Base-by-base conservation (phyloP, 2,888 invertebrate genomes). In the Ethmia dodecea region DNA sequence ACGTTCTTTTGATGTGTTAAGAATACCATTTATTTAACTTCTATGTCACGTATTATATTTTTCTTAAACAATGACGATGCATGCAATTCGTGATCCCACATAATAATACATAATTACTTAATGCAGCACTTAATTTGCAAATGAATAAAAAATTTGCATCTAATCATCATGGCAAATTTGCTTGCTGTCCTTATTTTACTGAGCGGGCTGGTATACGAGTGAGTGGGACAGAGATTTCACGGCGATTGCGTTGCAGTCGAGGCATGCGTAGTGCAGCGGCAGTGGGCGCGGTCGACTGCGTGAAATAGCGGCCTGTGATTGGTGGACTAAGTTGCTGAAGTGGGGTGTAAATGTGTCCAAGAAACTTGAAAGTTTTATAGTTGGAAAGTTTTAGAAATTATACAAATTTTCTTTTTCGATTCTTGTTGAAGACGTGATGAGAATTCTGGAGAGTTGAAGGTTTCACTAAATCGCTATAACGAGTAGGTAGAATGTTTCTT, bases 91-190 rank as follows among this genome's bases (percentile, higher is more conserved):
- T 68, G 63, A 62, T 69, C 55, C 53, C 41, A 60, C 57, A 68
- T 73, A 74, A 76, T 76, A 74, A 70, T 65, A 78, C 69, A 73
- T 78, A 81, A 81, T 80, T 77, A 79, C 71, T 63, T 71, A 74
- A 77, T 75, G 73, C 74, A 75, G 65, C 59, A 66, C 67, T 74
- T 76, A 73, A 76, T 83, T 76, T 78, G 72, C 79, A 73, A 77
- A 67, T 77, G 74, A 76, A 79, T 74, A 73, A 77, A 75, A 80
- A 79, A 79, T 75, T 79, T 79, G 75, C 81, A 83, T 81, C 64
- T 73, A 56, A 73, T 74, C 59, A 65, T 69, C 64, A 68, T 66
- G 60, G 64, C 66, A 67, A 70, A 60, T 57, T 36, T 43, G 45
- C 42, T 42, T 51, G 38, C 70, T 44, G 51, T 77, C 77, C 51